Conservation (phyloP, 2,797 vertebrate species). For the Sebastes hubbsi region DNA sequence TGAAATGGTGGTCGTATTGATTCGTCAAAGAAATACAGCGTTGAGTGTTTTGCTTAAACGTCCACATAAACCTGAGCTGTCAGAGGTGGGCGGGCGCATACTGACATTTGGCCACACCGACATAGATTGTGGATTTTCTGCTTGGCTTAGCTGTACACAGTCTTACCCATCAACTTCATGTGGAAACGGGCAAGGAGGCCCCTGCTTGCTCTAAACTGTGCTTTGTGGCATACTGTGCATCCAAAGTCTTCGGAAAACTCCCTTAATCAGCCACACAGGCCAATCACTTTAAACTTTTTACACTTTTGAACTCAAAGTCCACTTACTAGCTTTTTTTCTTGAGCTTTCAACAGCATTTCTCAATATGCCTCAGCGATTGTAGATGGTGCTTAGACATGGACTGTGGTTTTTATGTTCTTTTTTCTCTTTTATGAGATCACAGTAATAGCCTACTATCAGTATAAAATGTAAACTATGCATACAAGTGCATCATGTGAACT, state of each 20-base stretch:
- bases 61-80: constrained; percentile 81
- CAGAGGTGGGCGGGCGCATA: constrained; percentile 56
- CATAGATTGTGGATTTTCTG: constrained; percentile 57
- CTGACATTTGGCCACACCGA: constrained; percentile 71
- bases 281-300: background rate
- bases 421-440: background rate
- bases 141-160: constrained; percentile 25
- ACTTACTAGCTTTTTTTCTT: background rate
- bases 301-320: background rate
- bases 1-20: constrained; percentile 82
- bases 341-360: background rate
- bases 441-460: background rate
- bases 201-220: background rate
- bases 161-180: constrained; percentile 5
- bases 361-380: background rate
- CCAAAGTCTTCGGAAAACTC: background rate
- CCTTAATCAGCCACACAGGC: background rate
- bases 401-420: background rate
- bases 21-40: constrained; percentile 81
- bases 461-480: background rate
- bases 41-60: constrained; percentile 80
- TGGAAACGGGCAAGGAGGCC: background rate
- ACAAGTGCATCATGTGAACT: background rate
- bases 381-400: background rate
- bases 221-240: background rate